Conservation (phyloP, 2,888 invertebrate genomes). For the Ophion ventricosus region DNA sequence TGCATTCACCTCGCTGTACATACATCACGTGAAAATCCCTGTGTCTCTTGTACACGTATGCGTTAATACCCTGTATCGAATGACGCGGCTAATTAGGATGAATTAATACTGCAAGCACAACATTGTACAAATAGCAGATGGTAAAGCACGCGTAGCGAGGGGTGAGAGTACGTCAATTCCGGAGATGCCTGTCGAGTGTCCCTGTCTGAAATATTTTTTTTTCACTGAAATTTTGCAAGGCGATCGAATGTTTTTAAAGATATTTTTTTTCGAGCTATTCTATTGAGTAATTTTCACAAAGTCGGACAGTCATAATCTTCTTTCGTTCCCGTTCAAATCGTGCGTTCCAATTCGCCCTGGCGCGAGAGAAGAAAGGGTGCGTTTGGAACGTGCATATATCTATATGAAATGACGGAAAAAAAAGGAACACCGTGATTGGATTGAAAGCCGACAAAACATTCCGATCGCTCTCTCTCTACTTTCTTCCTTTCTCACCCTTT, state of each 20-base stretch:
- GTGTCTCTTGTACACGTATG: background rate
- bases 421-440: constrained; percentile 27
- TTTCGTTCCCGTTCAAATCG: constrained; percentile 13
- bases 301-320: background rate
- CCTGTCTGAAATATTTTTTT: no score
- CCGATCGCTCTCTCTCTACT: background rate
- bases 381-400: background rate
- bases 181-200: no score
- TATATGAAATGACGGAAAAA: constrained; percentile 14
- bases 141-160: background rate
- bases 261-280: background rate
- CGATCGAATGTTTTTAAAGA: background rate
- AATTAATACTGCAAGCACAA: constrained; percentile 71
- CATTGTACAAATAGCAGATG: constrained; percentile 67
- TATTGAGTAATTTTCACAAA: no score
- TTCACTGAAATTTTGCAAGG: no score
- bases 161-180: background rate
- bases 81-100: constrained; percentile 74
- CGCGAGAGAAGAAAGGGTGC: constrained; percentile 37
- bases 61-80: constrained; percentile 70
- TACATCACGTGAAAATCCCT: background rate
- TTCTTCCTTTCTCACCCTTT: background rate
- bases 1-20: background rate
- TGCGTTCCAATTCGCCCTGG: constrained; percentile 28
- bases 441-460: constrained; percentile 43